Evolutionary conservation across 2,888 invertebrate species (phyloP).

Genomic region (Synergus itoensis): DNA sequence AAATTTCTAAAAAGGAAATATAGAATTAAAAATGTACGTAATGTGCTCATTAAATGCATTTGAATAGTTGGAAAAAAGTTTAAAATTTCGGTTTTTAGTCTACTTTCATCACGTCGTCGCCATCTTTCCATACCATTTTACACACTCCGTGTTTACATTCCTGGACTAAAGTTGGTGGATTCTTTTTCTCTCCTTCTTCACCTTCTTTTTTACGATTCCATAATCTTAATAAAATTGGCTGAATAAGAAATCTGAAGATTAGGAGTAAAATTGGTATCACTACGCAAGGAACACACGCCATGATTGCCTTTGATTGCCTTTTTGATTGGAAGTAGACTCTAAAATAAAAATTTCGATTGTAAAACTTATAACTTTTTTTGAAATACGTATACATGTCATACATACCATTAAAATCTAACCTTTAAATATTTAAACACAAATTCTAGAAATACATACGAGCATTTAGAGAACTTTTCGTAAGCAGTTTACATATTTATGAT

Average conservation of each 20-base stretch:
- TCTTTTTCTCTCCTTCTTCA: constrained; percentile 61
- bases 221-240: constrained; percentile 88
- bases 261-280: constrained; percentile 90
- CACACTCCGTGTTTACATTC: constrained; percentile 74
- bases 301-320: constrained; percentile 73
- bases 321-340: constrained; percentile 27
- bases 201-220: constrained; percentile 87
- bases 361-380: neutral
- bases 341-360: neutral
- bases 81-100: constrained; percentile 41
- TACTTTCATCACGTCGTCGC: constrained; percentile 52
- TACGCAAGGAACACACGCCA: constrained; percentile 93
- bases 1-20: neutral
- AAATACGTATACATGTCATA: too few species aligned
- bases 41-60: neutral
- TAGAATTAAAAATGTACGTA: neutral
- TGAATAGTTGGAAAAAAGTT: neutral
- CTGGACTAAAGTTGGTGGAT: constrained; percentile 68
- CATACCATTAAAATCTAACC: neutral
- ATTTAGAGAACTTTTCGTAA: neutral
- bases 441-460: neutral
- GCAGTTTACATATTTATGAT: neutral
- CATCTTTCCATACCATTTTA: constrained; percentile 69
- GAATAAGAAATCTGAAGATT: constrained; percentile 91
- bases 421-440: neutral